Evolutionary conservation across 1,140 invertebrate genomes (phyloP).

Genomic region (Drosophila rufa): DNA sequence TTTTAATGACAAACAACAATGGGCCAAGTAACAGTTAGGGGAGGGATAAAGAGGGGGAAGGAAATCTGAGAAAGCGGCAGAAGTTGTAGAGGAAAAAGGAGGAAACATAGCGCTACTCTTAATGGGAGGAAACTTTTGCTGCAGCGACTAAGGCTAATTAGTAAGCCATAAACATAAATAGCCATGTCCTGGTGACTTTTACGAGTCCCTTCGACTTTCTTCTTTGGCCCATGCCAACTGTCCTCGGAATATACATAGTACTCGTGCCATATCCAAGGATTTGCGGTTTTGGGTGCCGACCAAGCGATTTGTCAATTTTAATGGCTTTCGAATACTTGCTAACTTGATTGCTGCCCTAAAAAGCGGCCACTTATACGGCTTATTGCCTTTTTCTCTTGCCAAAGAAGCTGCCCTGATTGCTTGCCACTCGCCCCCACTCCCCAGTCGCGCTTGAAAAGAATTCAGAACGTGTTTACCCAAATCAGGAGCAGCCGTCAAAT

Average conservation of each 20-base stretch:
- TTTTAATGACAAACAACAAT: slow-evolving; percentile 48
- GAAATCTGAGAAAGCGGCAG: background rate
- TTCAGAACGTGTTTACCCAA: slow-evolving; percentile 60
- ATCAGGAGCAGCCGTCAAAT: slow-evolving; percentile 71
- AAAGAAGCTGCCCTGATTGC: slow-evolving; percentile 47
- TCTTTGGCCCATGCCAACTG: slow-evolving; percentile 17
- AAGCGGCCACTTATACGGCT: slow-evolving; percentile 80
- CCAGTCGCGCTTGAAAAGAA: background rate
- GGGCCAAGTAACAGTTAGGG: background rate
- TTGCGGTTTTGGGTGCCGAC: slow-evolving; percentile 24
- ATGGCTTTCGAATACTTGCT: slow-evolving; percentile 63
- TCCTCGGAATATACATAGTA: slow-evolving; percentile 7
- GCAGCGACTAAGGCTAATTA: slow-evolving; percentile 51
- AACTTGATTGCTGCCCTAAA: slow-evolving; percentile 46
- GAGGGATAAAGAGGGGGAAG: background rate
- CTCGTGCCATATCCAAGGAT: background rate
- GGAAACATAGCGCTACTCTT: slow-evolving; percentile 32
- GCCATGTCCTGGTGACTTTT: slow-evolving; percentile 41
- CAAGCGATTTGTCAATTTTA: slow-evolving; percentile 74
- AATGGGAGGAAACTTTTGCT: slow-evolving; percentile 52
- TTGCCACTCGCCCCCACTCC: background rate
- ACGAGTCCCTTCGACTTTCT: slow-evolving; percentile 1
- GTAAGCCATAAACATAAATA: slow-evolving; percentile 54
- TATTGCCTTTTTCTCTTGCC: slow-evolving; percentile 67
- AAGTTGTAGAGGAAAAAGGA: background rate